A percentile compares a stretch with the other conserved stretches of the same genome.
phyloP scores from a whole-genome alignment of 2,113 vertebrate species.

The Stegostoma tigrinum region DNA sequence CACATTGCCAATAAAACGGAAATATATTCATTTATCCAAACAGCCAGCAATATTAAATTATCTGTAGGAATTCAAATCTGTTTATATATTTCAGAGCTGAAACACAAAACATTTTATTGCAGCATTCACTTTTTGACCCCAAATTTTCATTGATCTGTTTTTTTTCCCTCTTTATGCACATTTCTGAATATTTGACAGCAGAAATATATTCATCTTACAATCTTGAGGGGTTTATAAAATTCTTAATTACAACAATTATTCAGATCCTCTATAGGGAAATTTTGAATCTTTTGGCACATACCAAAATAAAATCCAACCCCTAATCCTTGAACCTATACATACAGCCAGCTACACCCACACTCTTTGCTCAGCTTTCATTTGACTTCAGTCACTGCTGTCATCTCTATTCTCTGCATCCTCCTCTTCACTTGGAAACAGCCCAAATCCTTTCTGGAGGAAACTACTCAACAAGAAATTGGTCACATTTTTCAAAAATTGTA shows the following conservation, averaged over 20 bases:
- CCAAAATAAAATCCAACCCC: slow-evolving; percentile 20
- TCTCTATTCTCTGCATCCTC: slow-evolving; percentile 10
- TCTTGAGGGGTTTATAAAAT: background rate
- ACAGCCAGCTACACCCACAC: slow-evolving; percentile 18
- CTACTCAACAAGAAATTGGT: background rate
- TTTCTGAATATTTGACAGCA: slow-evolving; percentile 2
- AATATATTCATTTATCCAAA: background rate
- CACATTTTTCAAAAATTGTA: background rate
- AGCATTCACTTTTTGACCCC: background rate
- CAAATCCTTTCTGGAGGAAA: background rate
- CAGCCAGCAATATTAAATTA: background rate
- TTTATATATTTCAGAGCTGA: background rate
- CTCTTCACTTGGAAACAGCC: slow-evolving; percentile 11
- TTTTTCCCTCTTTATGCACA: background rate
- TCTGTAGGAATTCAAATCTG: background rate
- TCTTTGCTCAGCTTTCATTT: background rate
- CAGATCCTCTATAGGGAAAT: slow-evolving; percentile 6
- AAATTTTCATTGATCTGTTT: background rate
- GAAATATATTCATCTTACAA: background rate
- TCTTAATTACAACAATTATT: slow-evolving; percentile 35
- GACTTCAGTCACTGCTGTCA: slow-evolving; percentile 5
- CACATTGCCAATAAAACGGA: background rate
- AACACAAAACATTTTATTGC: background rate
- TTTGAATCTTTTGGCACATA: slow-evolving; percentile 11
- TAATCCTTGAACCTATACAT: background rate